Percentiles rank a stretch among this genome's conserved stretches.
Conservation (phyloP, 2,888 invertebrate genomes). For the Acholoe squamosa region DNA sequence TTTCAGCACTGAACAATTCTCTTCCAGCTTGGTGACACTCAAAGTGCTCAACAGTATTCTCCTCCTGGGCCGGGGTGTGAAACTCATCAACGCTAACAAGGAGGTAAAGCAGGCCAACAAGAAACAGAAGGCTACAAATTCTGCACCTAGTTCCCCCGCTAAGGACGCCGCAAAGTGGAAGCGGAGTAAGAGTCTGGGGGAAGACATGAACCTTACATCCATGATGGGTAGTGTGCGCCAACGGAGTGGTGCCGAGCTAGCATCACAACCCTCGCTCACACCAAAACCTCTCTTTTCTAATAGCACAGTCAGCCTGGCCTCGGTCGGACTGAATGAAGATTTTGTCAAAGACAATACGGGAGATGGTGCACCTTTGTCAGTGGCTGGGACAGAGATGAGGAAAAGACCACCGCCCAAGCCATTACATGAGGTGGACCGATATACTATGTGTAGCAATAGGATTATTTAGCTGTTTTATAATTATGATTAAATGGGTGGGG, state of each 20-base stretch:
- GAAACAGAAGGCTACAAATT: not conserved
- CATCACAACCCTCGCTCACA: not conserved
- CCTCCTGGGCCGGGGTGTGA: conserved; percentile 94
- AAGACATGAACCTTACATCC: not conserved
- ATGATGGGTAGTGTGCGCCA: not conserved
- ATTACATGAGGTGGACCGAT: conserved; percentile 72
- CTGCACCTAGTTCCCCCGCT: not conserved
- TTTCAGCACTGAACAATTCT: too few species aligned
- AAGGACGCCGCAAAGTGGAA: conserved; percentile 14
- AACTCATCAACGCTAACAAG: conserved; percentile 88
- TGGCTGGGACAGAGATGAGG: not conserved
- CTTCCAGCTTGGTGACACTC: conserved; percentile 81
- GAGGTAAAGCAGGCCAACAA: conserved; percentile 13
- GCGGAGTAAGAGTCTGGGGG: conserved; percentile 59
- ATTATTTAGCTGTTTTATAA: conserved; percentile 67
- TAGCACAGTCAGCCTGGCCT: conserved; percentile 88
- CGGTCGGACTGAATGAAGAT: conserved; percentile 91
- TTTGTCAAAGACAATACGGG: conserved; percentile 62
- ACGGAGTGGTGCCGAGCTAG: not conserved
- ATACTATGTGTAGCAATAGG: conserved; percentile 72
- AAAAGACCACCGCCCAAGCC: conserved; percentile 65
- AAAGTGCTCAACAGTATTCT: conserved; percentile 92
- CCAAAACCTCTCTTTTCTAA: conserved; percentile 88
- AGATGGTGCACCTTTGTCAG: not conserved
- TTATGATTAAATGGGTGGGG: not conserved